These are phyloP conservation scores for Narcine bancroftii DNA, from an alignment of 2,113 vertebrate genomes.

Conservation along the genomic window DNA sequence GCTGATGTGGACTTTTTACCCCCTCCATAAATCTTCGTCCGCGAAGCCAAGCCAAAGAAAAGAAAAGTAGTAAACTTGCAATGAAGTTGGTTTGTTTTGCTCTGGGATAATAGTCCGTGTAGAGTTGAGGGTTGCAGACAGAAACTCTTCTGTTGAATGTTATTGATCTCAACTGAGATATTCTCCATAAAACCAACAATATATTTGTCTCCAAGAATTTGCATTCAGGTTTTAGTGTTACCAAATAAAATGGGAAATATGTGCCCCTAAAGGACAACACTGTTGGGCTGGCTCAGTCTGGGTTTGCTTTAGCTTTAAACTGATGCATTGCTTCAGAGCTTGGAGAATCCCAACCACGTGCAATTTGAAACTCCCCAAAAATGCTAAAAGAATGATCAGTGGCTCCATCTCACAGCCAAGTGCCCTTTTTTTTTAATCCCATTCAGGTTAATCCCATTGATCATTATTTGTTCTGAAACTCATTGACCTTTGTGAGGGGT, in stretches of 20 bases:
- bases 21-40: too few relatives aligned
- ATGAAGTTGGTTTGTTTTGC: not conserved
- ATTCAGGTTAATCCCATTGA: not conserved
- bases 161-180: not conserved
- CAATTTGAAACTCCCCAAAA: not conserved
- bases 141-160: not conserved
- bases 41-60: not conserved
- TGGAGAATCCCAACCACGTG: not conserved
- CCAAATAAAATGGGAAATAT: not conserved
- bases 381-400: not conserved
- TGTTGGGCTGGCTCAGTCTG: not conserved
- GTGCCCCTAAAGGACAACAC: not conserved
- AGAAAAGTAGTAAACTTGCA: too few relatives aligned
- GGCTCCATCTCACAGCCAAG: not conserved
- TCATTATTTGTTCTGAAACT: too few relatives aligned
- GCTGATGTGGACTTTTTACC: too few relatives aligned
- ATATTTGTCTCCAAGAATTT: not conserved
- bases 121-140: not conserved
- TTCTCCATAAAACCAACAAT: not conserved
- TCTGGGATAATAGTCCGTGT: not conserved
- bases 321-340: not conserved
- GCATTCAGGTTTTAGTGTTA: not conserved
- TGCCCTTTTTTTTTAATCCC: too few relatives aligned
- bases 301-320: not conserved
- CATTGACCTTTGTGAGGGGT: not conserved